Percentiles rank a stretch among this genome's conserved stretches.
Conservation (phyloP, 1,140 invertebrate genomes). For the Leptinotarsa defecta region DNA sequence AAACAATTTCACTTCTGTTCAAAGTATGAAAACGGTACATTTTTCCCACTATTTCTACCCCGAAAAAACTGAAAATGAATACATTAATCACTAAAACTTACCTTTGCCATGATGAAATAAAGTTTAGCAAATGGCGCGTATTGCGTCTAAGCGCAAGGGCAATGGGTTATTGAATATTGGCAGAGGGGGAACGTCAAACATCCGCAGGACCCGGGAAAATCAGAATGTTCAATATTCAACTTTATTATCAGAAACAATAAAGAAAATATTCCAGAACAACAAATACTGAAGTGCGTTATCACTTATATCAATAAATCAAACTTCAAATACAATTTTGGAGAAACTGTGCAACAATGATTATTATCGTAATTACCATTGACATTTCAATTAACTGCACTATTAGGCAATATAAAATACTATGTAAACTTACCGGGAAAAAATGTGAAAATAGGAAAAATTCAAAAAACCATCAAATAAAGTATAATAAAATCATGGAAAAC, state of each 20-base stretch:
- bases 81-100: slow-evolving; percentile 47
- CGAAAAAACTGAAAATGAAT: background rate
- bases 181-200: slow-evolving; percentile 36
- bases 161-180: slow-evolving; percentile 42
- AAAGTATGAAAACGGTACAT: background rate
- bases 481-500: background rate
- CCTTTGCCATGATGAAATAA: slow-evolving; percentile 56
- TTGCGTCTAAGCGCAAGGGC: slow-evolving; percentile 51
- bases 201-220: slow-evolving; percentile 41
- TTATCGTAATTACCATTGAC: too few species aligned
- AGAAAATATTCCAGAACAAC: background rate
- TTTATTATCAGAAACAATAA: background rate
- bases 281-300: background rate
- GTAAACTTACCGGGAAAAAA: background rate
- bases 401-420: background rate
- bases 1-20: slow-evolving; percentile 5
- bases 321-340: background rate
- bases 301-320: background rate
- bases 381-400: background rate
- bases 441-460: background rate
- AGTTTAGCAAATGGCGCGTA: slow-evolving; percentile 58
- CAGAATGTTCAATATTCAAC: slow-evolving; percentile 6
- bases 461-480: background rate
- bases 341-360: background rate
- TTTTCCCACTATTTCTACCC: too few species aligned